Evolutionary conservation across 1,140 invertebrate genomes (phyloP).

Genomic region (Papilio dardanus): DNA sequence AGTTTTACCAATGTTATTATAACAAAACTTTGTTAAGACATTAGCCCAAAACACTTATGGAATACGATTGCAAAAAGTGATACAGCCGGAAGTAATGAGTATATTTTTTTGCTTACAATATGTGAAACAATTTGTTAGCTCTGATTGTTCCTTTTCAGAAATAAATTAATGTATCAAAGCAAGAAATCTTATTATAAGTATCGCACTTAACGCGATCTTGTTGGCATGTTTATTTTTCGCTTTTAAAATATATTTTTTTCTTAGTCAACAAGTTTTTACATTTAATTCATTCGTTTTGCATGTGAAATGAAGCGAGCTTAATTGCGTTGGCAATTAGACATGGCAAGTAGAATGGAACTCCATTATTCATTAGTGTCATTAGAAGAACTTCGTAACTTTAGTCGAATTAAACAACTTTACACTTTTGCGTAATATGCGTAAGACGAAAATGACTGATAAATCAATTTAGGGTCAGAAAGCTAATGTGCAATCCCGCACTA

Average conservation of each 20-base stretch:
- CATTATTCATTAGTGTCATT: slow-evolving; percentile 12
- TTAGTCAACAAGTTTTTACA: not conserved
- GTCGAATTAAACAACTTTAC: not conserved
- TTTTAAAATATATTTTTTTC: not conserved
- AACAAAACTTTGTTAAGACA: no score
- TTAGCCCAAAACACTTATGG: no score
- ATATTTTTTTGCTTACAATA: no score
- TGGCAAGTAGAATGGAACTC: slow-evolving; percentile 15
- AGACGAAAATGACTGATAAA: not conserved
- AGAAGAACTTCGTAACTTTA: not conserved
- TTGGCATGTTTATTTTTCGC: not conserved
- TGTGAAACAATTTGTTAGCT: no score
- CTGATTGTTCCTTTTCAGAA: no score
- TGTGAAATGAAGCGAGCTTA: slow-evolving; percentile 17
- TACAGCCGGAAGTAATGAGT: no score
- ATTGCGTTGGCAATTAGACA: slow-evolving; percentile 15
- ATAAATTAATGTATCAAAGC: no score
- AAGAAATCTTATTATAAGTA: no score
- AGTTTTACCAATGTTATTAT: no score
- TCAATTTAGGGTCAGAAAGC: not conserved
- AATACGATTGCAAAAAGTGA: no score
- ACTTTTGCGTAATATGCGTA: not conserved
- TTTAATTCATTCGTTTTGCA: not conserved
- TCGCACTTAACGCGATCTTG: no score
- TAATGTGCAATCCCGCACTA: no score